A percentile compares a stretch with the other conserved stretches of the same genome.
Conservation (phyloP, 2,113 vertebrate species). For the Scortum barcoo region DNA sequence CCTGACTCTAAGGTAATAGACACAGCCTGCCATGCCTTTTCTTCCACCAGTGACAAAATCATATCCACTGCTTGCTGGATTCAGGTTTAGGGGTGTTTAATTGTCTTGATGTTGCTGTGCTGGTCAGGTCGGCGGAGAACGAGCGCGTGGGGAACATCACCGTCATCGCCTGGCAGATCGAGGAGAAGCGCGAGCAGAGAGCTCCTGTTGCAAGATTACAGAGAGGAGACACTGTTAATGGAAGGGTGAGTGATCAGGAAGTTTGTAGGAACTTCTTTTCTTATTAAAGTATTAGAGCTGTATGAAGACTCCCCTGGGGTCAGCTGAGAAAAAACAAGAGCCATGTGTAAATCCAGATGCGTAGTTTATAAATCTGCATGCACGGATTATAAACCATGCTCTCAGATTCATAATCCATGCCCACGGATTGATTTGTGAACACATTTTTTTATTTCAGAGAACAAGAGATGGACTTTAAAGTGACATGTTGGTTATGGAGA, state of each 20-base stretch:
- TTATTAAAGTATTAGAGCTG: background rate
- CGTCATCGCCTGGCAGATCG: constrained; percentile 97
- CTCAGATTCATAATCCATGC: too few relatives aligned
- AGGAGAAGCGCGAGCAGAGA: constrained; percentile 93
- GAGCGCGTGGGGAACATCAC: constrained; percentile 95
- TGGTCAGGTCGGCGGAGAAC: constrained; percentile 93
- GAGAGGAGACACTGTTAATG: constrained; percentile 91
- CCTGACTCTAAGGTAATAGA: constrained; percentile 91
- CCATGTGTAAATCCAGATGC: too few relatives aligned
- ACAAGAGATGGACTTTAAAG: too few relatives aligned
- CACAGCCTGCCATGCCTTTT: background rate
- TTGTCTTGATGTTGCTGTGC: constrained; percentile 3
- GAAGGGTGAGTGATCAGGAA: constrained; percentile 86
- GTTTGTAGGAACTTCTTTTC: background rate
- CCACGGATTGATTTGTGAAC: too few relatives aligned
- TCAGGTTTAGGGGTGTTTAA: background rate
- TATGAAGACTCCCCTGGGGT: too few relatives aligned
- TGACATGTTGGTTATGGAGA: too few relatives aligned
- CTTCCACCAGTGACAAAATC: background rate
- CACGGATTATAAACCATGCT: too few relatives aligned
- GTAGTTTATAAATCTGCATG: too few relatives aligned
- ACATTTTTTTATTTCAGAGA: too few relatives aligned
- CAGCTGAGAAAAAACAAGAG: too few relatives aligned
- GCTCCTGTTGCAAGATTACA: constrained; percentile 88
- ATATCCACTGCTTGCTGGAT: background rate